Percentiles rank a stretch among this genome's conserved stretches.
Evolutionary conservation across 2,888 invertebrate genomes (phyloP).

Genomic region (Pantelozetes paolii): DNA sequence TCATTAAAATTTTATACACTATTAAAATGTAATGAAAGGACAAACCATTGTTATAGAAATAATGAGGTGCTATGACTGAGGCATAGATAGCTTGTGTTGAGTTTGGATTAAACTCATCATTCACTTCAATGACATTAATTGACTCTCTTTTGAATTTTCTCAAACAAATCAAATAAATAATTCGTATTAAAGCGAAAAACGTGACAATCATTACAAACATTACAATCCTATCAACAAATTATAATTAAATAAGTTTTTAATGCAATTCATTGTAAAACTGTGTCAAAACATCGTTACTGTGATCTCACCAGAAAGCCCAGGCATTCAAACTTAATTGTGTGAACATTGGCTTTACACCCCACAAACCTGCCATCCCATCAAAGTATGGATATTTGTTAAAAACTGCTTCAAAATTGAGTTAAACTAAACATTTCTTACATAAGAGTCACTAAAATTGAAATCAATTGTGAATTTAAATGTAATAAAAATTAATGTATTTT

Average conservation of each 20-base stretch:
- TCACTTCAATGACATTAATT: not conserved
- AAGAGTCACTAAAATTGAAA: too few relatives aligned
- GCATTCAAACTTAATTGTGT: not conserved
- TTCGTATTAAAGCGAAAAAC: not conserved
- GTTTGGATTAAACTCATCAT: not conserved
- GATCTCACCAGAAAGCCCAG: constrained; percentile 6
- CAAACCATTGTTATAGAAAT: constrained; percentile 1
- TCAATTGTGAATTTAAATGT: too few relatives aligned
- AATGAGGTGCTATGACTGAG: constrained; percentile 2
- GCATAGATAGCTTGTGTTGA: constrained; percentile 15
- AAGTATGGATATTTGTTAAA: not conserved
- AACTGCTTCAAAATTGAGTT: too few relatives aligned
- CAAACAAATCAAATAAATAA: constrained; percentile 5
- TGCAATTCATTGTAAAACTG: not conserved
- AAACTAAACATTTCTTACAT: too few relatives aligned
- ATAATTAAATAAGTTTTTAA: not conserved
- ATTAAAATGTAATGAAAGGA: too few relatives aligned
- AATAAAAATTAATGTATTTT: too few relatives aligned
- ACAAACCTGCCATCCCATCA: not conserved
- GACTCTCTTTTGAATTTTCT: not conserved
- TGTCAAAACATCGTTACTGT: too few relatives aligned
- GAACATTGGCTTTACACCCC: constrained; percentile 1
- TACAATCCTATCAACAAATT: not conserved
- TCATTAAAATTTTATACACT: not conserved
- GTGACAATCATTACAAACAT: not conserved